Base-by-base conservation (phyloP, 2,113 vertebrate species). In the Rhea pennata region DNA sequence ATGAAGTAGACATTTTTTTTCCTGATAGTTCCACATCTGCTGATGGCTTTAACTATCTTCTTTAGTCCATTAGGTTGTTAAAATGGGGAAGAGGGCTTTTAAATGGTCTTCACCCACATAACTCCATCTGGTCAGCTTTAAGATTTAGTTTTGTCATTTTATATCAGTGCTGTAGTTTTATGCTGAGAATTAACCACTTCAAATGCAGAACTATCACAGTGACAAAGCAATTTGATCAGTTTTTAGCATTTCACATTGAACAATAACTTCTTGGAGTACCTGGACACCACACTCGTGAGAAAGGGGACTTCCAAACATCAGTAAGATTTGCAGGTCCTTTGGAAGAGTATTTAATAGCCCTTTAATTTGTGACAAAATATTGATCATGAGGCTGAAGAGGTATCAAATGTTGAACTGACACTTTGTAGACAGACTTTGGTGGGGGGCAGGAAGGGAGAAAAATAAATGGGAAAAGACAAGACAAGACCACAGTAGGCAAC, bases 61-160 rank as follows among this genome's bases (percentile, higher is more conserved):
- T 26, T 27, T 40, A 85, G 71, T 58, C 62, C 75, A 70, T 90
- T 89, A 90, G 73, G n/a, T 9, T 88, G 54, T 85, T 72, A 83
- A 82, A 90, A 62, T 39, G 22, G 8, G 20, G 16, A 83, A 88
- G 4, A 11, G 62, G 14, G 23, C 85, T 76, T 95, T 79, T 33
- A 84, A 84, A 81, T 10, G 6, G 12, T 81, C 80, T 75, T 29
- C 36, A 80, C 73, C 44, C 62, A 82, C 82, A 76, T 54, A 50
- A 76, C 54, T n/a, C 23, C 48, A 74, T 74, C 59, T 73, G 50
- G 19, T 53, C 27, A 87, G 59, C 19, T 84, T 84, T 54, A 92
- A 39, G 75, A 90, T 90, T 90, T 69, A 76, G 48, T 65, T 92
- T 83, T 59, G 88, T n/a, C 59, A 73, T 77, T 88, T 88, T 61